Base-by-base conservation (phyloP, 2,888 invertebrate genomes). In the Cephus pulcher region DNA sequence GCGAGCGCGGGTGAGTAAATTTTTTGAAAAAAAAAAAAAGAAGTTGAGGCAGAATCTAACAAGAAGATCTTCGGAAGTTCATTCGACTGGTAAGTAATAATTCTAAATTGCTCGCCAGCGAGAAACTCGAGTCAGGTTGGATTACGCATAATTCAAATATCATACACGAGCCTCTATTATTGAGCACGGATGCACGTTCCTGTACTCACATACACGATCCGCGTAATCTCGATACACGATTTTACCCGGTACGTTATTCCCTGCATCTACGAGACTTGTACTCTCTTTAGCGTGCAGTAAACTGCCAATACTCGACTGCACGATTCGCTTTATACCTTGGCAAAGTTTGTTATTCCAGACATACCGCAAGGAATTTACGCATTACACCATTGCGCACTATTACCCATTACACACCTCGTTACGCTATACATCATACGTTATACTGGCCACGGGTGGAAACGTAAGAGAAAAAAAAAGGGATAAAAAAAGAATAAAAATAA, bases 351-450 rank as follows among this genome's bases (percentile, higher is more conserved):
- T 86, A 84, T 84, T 83, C 75, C 81, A 80, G 81, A 79, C 80
- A 76, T 82, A 84, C 85, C 81, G 74, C 84, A 82, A 83, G 84
- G 85, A 87, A 86, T 86, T 85, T 80, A 81, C 81, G 85, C 85
- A 85, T 88, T 87, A 87, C 86, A 85, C 84, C 85, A 88, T 88
- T 88, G 87, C 86, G 82, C 84, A 84, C 87, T 84, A 88, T 87
- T 87, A 87, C 84, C 88, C 85, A 86, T 87, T 87, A 87, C 85
- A 86, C 85, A 87, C 82, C 88, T 88, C 85, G 88, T 88, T 88
- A 86, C 83, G 83, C 83, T 84, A 83, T 85, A 74, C 74, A 81
- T 86, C 84, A 86, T 81, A 84, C 84, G 83, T 84, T 82, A 84
- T 80, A 79, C 78, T 78, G 80, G 74, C 80, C 77, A 83, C 75